These are phyloP conservation scores for Leptinotarsa tumamoca DNA, from an alignment of 2,888 invertebrate genomes.

Conservation along the genomic window DNA sequence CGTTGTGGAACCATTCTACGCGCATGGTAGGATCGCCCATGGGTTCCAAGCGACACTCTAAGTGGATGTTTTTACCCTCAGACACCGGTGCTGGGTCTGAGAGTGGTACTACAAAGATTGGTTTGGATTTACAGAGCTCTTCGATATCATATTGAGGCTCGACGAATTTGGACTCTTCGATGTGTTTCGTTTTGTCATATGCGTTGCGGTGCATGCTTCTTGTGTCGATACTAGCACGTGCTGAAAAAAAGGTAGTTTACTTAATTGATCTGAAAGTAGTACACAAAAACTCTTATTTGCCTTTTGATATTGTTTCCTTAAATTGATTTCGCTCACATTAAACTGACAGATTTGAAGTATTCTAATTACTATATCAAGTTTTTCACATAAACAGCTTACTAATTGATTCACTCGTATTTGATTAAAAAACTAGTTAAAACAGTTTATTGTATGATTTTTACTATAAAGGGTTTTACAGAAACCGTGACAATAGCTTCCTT, in stretches of 20 bases:
- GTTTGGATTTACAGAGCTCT: slow-evolving; percentile 93
- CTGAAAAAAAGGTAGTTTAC: slow-evolving; percentile 67
- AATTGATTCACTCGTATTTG: not conserved
- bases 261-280: not conserved
- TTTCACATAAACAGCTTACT: too few species aligned
- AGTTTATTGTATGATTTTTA: too few species aligned
- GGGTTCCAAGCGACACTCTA: slow-evolving; percentile 92
- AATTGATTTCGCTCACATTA: too few species aligned
- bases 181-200: slow-evolving; percentile 86
- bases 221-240: slow-evolving; percentile 89
- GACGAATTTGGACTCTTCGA: slow-evolving; percentile 87
- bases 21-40: slow-evolving; percentile 97
- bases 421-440: too few species aligned
- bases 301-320: too few species aligned
- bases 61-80: slow-evolving; percentile 90
- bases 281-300: too few species aligned
- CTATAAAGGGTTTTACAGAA: too few species aligned
- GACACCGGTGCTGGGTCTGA: slow-evolving; percentile 87
- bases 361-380: too few species aligned
- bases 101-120: slow-evolving; percentile 91
- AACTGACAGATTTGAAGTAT: too few species aligned
- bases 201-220: slow-evolving; percentile 90
- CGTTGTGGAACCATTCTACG: slow-evolving; percentile 97
- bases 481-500: too few species aligned
- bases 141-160: slow-evolving; percentile 92